Evolutionary conservation across 2,113 vertebrate genomes (phyloP).

Genomic region (Hyla sarda): DNA sequence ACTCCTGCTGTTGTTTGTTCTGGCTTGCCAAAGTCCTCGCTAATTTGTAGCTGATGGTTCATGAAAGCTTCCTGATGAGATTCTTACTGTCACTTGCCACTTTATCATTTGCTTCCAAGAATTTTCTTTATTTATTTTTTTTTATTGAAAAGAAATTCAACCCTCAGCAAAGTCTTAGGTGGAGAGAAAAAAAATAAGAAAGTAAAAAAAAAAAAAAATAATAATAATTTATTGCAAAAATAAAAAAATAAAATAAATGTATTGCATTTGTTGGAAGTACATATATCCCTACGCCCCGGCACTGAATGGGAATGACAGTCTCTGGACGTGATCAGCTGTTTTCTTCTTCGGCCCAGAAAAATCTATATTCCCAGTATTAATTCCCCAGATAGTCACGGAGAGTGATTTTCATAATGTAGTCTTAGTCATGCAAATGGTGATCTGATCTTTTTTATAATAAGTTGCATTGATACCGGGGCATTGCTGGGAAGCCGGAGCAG

Average conservation of each 20-base stretch:
- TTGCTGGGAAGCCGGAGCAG: background rate
- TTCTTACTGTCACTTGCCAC: conserved; percentile 55
- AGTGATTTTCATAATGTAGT: conserved; percentile 7
- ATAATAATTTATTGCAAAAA: background rate
- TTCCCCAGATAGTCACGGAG: conserved; percentile 1
- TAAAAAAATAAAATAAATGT: too few relatives aligned
- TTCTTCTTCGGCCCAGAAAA: too few relatives aligned
- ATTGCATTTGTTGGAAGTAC: conserved; percentile 20
- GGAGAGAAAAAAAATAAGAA: background rate
- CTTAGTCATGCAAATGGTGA: conserved; percentile 13
- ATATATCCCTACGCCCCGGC: background rate
- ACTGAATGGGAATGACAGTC: background rate
- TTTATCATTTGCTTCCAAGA: conserved; percentile 52
- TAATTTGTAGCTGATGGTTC: conserved; percentile 57
- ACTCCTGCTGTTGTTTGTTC: conserved; percentile 57
- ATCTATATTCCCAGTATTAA: conserved; percentile 8
- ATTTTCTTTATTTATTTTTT: too few relatives aligned
- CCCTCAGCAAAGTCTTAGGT: conserved; percentile 25
- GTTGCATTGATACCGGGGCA: background rate
- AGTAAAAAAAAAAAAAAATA: background rate
- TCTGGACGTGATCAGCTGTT: conserved; percentile 5
- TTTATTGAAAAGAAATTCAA: conserved; percentile 46
- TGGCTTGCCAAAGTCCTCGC: conserved; percentile 50
- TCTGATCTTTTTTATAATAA: conserved; percentile 26
- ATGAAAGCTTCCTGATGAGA: conserved; percentile 55